Evolutionary conservation across 2,888 invertebrate genomes (phyloP).

Genomic region (Polydesmus complanatus): DNA sequence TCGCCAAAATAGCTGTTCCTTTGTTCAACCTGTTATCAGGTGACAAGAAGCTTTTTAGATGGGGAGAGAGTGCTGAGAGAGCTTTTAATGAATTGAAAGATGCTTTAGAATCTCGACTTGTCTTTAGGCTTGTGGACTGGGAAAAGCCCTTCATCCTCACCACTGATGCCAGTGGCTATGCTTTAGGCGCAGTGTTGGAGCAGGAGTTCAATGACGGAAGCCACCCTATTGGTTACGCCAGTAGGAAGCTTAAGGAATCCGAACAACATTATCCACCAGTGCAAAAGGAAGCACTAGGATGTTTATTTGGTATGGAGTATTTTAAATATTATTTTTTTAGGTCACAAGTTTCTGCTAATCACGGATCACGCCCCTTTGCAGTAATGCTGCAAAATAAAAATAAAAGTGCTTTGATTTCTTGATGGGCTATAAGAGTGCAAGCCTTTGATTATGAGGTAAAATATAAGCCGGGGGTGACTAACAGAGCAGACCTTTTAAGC

Average conservation of each 20-base stretch:
- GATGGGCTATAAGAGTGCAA: too few relatives aligned
- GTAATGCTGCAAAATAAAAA: too few relatives aligned
- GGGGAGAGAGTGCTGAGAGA: background rate
- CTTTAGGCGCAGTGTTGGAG: slow-evolving; percentile 8
- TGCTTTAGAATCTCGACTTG: background rate
- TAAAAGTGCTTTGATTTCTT: too few relatives aligned
- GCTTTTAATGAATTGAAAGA: background rate
- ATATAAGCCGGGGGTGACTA: too few relatives aligned
- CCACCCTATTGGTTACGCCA: slow-evolving; percentile 2
- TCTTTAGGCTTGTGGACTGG: background rate
- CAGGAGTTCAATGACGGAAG: background rate
- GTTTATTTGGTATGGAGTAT: too few relatives aligned
- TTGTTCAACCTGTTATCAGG: background rate
- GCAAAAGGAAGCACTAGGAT: too few relatives aligned
- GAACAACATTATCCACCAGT: slow-evolving; percentile 3
- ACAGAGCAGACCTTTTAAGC: too few relatives aligned
- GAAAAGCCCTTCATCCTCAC: background rate
- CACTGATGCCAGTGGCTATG: slow-evolving; percentile 2
- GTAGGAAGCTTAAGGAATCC: too few relatives aligned
- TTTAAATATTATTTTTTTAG: too few relatives aligned
- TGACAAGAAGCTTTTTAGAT: background rate
- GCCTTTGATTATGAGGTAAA: too few relatives aligned
- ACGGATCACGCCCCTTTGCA: too few relatives aligned
- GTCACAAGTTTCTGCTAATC: too few relatives aligned
- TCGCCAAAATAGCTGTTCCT: background rate